Conservation (phyloP, 2,888 invertebrate genomes). For the Isotomurus palustris region DNA sequence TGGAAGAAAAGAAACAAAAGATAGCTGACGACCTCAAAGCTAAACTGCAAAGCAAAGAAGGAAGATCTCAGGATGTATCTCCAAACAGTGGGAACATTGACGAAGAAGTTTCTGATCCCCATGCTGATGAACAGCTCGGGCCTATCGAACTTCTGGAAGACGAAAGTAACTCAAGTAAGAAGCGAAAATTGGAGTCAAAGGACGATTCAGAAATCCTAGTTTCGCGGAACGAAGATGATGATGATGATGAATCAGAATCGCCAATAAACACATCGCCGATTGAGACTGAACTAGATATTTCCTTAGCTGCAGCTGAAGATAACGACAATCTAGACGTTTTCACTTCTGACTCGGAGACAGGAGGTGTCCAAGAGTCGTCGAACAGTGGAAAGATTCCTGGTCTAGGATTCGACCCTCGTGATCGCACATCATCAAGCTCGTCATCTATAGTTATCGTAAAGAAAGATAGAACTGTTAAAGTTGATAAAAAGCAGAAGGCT, state of each 20-base stretch:
- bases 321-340: neutral
- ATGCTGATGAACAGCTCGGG: neutral
- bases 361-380: constrained; percentile 1
- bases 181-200: neutral
- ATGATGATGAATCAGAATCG: neutral
- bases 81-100: neutral
- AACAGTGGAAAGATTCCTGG: constrained; percentile 27
- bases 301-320: constrained; percentile 11
- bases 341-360: neutral
- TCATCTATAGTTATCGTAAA: constrained; percentile 1
- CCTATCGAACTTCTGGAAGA: neutral
- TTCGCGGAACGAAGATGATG: neutral
- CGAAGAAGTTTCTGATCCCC: neutral
- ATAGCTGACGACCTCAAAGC: constrained; percentile 3
- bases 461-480: constrained; percentile 17
- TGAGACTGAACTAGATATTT: constrained; percentile 28
- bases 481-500: constrained; percentile 32
- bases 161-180: neutral
- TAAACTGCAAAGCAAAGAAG: constrained; percentile 1
- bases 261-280: constrained; percentile 18
- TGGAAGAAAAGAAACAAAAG: constrained; percentile 16
- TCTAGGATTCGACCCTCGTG: constrained; percentile 18
- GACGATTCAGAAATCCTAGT: neutral
- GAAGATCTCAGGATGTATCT: neutral
- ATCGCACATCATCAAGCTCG: neutral